phyloP scores from a whole-genome alignment of 2,888 invertebrate species.

The Dicycla oo region DNA sequence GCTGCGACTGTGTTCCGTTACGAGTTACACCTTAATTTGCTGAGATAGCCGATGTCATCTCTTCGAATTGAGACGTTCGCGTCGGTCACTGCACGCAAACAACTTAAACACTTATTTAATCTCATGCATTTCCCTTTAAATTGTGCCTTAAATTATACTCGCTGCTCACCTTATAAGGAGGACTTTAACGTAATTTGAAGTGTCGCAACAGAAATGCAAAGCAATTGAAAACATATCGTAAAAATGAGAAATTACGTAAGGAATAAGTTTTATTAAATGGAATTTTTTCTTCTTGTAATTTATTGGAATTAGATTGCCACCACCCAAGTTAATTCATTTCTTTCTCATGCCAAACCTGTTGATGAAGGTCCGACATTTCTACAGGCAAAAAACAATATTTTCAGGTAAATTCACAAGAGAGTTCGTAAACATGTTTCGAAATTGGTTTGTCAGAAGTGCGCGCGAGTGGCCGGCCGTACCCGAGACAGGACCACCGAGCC shows the following conservation, averaged over 20 bases:
- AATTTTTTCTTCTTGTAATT: too few species aligned
- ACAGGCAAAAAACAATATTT: constrained; percentile 33
- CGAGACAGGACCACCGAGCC: constrained; percentile 73
- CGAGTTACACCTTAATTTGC: constrained; percentile 74
- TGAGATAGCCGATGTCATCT: constrained; percentile 76
- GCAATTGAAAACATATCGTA: constrained; percentile 51
- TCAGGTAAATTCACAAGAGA: constrained; percentile 44
- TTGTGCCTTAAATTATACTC: constrained; percentile 72
- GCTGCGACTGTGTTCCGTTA: constrained; percentile 67
- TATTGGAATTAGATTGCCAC: constrained; percentile 9
- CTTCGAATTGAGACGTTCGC: constrained; percentile 78
- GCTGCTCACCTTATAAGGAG: constrained; percentile 61
- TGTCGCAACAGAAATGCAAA: constrained; percentile 60
- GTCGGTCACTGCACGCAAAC: constrained; percentile 70
- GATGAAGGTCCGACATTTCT: constrained; percentile 6
- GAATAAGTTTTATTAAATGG: constrained; percentile 10
- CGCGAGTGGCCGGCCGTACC: constrained; percentile 54
- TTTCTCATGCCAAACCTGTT: constrained; percentile 32
- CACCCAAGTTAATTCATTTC: constrained; percentile 12
- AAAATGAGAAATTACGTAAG: constrained; percentile 47
- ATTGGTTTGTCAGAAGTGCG: constrained; percentile 73
- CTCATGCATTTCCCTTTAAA: constrained; percentile 75
- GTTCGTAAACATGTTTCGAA: constrained; percentile 68
- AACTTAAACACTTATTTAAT: constrained; percentile 77
- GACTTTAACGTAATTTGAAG: constrained; percentile 63